A percentile compares a stretch with the other conserved stretches of the same genome.
phyloP scores from a whole-genome alignment of 2,113 vertebrate genomes.

The Pseudorectes ferrugineus region DNA sequence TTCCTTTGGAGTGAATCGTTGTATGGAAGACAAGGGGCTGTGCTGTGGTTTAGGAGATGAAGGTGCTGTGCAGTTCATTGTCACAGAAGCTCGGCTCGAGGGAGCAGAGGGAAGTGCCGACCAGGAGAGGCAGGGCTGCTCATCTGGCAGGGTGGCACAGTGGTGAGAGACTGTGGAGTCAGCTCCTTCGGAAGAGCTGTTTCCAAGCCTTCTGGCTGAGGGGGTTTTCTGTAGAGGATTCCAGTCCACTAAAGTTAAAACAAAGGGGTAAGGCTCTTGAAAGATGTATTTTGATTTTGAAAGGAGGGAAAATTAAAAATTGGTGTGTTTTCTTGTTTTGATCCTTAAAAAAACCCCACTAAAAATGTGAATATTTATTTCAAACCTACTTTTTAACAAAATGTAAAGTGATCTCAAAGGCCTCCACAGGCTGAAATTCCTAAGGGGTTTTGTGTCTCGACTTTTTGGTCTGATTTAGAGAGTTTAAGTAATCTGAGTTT shows the following conservation, averaged over 20 bases:
- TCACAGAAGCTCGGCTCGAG: accelerated
- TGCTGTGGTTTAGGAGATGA: neutral
- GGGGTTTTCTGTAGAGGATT: neutral
- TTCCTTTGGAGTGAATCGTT: neutral
- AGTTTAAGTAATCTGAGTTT: neutral
- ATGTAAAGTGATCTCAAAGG: neutral
- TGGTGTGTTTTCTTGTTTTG: neutral
- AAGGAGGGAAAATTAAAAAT: neutral
- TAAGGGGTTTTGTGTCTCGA: neutral
- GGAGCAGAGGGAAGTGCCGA: neutral
- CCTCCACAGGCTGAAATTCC: neutral
- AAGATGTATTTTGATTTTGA: neutral
- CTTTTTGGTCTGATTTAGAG: neutral
- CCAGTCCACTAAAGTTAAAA: neutral
- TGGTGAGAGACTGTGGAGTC: accelerated
- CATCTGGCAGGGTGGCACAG: accelerated
- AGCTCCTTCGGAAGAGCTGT: accelerated
- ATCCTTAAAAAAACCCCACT: neutral
- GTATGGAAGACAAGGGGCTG: accelerated
- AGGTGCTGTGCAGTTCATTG: neutral
- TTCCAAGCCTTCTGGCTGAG: neutral
- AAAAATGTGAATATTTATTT: neutral
- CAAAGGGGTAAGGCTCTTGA: neutral
- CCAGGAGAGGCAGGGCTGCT: neutral
- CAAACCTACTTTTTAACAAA: neutral